Base-by-base conservation (phyloP, 1,140 invertebrate genomes). In the Arion vulgaris region DNA sequence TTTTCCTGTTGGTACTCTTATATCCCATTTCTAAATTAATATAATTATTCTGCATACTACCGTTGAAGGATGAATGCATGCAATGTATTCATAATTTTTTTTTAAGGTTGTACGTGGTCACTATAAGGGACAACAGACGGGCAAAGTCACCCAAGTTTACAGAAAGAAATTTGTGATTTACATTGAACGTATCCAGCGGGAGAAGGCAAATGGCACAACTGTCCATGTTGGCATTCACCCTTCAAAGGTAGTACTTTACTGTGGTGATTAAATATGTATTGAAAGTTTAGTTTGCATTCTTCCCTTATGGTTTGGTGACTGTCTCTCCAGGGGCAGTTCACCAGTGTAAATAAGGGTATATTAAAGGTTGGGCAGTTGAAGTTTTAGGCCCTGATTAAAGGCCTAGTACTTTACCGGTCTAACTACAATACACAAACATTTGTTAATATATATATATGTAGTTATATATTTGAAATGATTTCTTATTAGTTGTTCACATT, bases 141-240 rank as follows among this genome's bases (percentile, higher is more conserved):
- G 98, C 86, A 99, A 99, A 94, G 96, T 99, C 77, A 96, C 99
- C 28, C 97, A 98, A 92, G 96, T 97, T 15, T 99, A 99, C 94
- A 95, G 99, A 91, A 99, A 99, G 92, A 99, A 99, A 93, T 99
- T 98, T 93, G 97, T 99, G 72, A 95, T 99, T 83, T 98, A 99
- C 93, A 97, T 99, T 94, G 98, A 99, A 94, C 95, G 98, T 92
- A 99, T 99, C 91, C 62, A 66, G 62, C 62, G 62, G 2, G 62
- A 57, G 45, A 49, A 49, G 19, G 45, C 45, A 49, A 49, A 19
- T 49, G 19, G 45, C 88, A 96, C 98, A 80, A 49, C 45, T 13
- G 26, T 68, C 26, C 66, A 68, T n/a, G n/a, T 68, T 68, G 66
- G 66, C 66, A 28, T 9, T n/a, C n/a, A 28, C n/a, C 34, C n/a